These are phyloP conservation scores for Aldabrachelys gigantea DNA, from an alignment of 2,113 vertebrate genomes.

Conservation along the genomic window DNA sequence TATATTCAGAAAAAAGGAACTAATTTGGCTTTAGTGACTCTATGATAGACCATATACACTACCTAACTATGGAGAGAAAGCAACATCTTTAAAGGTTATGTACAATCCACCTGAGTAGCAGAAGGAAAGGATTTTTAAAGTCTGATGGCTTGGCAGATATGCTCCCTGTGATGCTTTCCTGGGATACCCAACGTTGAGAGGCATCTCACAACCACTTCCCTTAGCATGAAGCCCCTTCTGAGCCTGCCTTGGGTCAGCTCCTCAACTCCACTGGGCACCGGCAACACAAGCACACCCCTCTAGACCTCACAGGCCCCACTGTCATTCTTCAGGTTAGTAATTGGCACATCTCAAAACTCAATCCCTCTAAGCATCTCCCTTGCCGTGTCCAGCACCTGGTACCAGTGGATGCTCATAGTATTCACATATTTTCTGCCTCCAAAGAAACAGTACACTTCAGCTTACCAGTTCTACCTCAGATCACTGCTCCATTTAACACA, in stretches of 20 bases:
- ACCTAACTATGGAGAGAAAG: not conserved
- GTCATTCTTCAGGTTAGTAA: not conserved
- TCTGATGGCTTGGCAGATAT: not conserved
- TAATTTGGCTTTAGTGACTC: not conserved
- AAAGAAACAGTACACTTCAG: no score
- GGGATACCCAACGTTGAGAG: not conserved
- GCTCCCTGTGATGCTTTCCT: not conserved
- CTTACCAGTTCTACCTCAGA: not conserved
- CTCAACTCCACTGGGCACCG: not conserved
- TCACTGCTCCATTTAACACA: not conserved
- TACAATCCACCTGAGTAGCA: not conserved
- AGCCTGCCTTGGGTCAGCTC: not conserved
- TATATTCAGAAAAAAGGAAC: not conserved
- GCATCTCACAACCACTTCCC: not conserved
- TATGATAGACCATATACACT: not conserved
- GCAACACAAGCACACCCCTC: not conserved
- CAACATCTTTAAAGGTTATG: not conserved
- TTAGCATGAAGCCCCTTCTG: not conserved
- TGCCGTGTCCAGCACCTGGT: no score
- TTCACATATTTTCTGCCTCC: no score
- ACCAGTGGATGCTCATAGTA: no score
- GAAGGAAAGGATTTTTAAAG: conserved; percentile 1
- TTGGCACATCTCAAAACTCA: not conserved
- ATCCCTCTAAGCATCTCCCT: not conserved
- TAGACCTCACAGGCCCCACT: not conserved